phyloP scores from a whole-genome alignment of 2,113 vertebrate species.

The Trinectes maculatus region DNA sequence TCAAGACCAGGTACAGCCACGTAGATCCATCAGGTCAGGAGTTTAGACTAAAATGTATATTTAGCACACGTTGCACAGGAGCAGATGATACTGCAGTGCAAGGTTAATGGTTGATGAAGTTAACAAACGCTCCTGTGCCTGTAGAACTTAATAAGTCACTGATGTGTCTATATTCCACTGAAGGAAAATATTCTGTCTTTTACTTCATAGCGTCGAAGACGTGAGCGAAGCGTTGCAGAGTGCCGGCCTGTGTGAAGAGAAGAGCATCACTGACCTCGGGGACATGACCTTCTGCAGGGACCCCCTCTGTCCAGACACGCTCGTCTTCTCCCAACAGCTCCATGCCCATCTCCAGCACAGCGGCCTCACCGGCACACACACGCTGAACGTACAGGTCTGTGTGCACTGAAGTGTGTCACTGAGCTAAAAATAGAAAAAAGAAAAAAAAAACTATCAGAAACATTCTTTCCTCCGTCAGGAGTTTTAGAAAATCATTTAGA shows the following conservation, averaged over 20 bases:
- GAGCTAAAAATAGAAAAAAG: background rate
- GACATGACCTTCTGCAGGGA: conserved; percentile 84
- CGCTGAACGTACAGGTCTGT: conserved; percentile 86
- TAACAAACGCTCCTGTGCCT: background rate
- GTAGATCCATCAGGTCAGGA: too few species aligned
- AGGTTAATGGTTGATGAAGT: conserved; percentile 34
- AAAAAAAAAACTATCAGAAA: background rate
- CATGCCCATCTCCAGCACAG: conserved; percentile 77
- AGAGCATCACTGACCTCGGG: conserved; percentile 70
- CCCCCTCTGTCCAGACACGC: conserved; percentile 86
- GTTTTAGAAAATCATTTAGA: background rate
- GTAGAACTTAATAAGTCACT: background rate
- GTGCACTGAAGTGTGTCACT: background rate
- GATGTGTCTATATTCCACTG: background rate
- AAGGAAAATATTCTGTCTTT: background rate
- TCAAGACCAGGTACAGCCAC: conserved; percentile 84
- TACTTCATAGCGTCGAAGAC: conserved; percentile 83
- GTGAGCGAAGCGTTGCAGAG: conserved; percentile 77
- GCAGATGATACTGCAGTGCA: background rate
- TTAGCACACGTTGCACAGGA: background rate
- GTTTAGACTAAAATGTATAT: too few species aligned
- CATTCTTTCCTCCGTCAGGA: background rate
- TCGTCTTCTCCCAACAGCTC: conserved; percentile 85
- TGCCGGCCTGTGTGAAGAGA: conserved; percentile 80
- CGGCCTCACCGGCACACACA: conserved; percentile 77